Conservation (phyloP, 2,797 vertebrate genomes). For the Pseudochirops corinnae region DNA sequence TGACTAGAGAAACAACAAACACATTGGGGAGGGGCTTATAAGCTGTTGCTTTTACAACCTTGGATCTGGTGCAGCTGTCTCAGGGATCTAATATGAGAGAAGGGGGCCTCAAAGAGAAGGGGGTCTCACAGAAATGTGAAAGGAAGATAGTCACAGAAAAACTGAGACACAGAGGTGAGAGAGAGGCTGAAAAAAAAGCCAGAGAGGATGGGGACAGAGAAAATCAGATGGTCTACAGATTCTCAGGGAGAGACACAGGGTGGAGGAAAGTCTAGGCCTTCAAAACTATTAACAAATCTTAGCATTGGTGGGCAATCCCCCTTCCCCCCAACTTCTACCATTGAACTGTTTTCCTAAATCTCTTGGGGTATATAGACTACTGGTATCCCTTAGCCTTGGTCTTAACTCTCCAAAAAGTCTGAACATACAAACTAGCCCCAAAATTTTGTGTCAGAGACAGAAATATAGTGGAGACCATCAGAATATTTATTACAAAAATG, state of each 20-base stretch:
- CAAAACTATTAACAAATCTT: neutral
- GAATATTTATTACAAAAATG: neutral
- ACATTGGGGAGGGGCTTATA: neutral
- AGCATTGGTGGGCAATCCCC: neutral
- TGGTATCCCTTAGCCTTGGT: neutral
- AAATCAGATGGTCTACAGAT: neutral
- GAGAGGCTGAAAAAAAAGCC: neutral
- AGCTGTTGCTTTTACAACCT: neutral
- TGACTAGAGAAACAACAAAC: neutral
- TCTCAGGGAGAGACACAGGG: neutral
- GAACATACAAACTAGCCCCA: neutral
- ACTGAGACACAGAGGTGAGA: neutral
- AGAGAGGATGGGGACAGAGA: neutral
- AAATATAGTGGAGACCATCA: neutral
- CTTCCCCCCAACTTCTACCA: neutral
- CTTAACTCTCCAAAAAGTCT: neutral
- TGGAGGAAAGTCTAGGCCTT: neutral
- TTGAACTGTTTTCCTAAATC: neutral
- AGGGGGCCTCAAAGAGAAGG: neutral
- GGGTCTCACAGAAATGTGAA: neutral
- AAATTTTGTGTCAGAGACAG: neutral
- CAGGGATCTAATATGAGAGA: neutral
- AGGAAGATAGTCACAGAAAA: neutral
- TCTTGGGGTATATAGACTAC: neutral
- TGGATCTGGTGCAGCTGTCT: neutral